These are phyloP conservation scores for Pao palembangensis DNA, from an alignment of 2,113 vertebrate genomes.

Conservation along the genomic window DNA sequence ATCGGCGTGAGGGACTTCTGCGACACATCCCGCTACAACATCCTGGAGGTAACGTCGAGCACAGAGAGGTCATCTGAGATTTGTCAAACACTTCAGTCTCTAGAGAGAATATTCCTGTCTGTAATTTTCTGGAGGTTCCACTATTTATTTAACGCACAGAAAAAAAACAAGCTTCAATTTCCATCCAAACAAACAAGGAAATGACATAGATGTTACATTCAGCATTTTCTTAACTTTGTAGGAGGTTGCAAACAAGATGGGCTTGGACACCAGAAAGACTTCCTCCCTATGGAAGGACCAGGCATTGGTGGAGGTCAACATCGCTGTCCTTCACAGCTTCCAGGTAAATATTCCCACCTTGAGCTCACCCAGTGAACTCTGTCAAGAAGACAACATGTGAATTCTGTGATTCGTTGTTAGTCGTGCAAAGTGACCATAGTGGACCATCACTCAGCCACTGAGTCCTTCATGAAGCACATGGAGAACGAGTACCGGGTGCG, in stretches of 20 bases:
- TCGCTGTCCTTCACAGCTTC: conserved; percentile 93
- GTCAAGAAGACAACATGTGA: no score
- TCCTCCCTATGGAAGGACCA: conserved; percentile 98
- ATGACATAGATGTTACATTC: not conserved
- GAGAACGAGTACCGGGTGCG: conserved; percentile 92
- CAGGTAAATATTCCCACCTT: conserved; percentile 76
- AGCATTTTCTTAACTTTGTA: conserved; percentile 37
- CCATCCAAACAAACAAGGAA: not conserved
- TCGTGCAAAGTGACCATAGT: conserved; percentile 96
- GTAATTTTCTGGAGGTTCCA: no score
- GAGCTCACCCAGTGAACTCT: not conserved
- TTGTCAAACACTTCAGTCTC: no score
- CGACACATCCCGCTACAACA: conserved; percentile 93
- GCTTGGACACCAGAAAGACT: conserved; percentile 90
- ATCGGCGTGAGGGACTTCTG: conserved; percentile 97
- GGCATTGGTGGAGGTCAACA: conserved; percentile 95
- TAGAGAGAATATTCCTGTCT: no score
- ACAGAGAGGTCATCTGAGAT: not conserved
- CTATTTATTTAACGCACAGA: no score
- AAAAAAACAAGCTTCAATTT: no score
- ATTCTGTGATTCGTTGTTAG: conserved; percentile 55
- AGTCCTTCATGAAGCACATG: conserved; percentile 99
- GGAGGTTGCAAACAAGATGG: conserved; percentile 93
- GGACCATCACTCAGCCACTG: conserved; percentile 95
- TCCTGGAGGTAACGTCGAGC: conserved; percentile 84